These are phyloP conservation scores for Plecotus auritus DNA, from an alignment of 2,113 vertebrate genomes.

Conservation along the genomic window DNA sequence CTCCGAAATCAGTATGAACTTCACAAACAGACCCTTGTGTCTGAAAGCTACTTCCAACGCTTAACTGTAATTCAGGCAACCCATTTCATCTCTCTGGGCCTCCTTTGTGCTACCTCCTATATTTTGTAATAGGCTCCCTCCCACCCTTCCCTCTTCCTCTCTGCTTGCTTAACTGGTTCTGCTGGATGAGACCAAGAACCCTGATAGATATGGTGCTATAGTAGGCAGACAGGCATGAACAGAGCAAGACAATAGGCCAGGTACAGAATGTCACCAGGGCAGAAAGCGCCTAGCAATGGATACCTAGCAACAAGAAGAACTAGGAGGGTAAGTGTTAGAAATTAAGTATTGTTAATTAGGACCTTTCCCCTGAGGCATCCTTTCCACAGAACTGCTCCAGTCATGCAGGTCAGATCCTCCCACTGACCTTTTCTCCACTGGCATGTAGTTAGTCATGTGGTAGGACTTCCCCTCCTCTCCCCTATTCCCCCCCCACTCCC, in stretches of 20 bases:
- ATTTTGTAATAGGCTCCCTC: neutral
- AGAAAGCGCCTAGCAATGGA: neutral
- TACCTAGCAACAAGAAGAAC: neutral
- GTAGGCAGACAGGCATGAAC: neutral
- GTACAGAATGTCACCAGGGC: neutral
- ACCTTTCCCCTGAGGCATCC: neutral
- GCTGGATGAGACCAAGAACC: neutral
- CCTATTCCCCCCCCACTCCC: no score
- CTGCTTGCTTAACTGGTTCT: neutral
- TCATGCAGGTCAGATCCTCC: neutral
- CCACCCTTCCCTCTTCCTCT: neutral
- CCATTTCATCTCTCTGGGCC: neutral
- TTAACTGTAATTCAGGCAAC: neutral
- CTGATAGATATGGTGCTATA: no score
- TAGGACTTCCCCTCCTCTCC: neutral
- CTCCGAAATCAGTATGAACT: neutral
- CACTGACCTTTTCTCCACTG: neutral
- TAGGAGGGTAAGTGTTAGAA: neutral
- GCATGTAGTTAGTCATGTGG: neutral
- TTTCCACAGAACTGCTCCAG: neutral
- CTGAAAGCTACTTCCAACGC: neutral
- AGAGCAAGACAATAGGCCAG: neutral
- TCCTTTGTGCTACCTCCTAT: neutral
- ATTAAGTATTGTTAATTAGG: neutral
- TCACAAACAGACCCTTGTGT: neutral